Percentiles rank a stretch among this genome's conserved stretches.
phyloP scores from a whole-genome alignment of 2,113 vertebrate genomes.

The Engystomops pustulosus region DNA sequence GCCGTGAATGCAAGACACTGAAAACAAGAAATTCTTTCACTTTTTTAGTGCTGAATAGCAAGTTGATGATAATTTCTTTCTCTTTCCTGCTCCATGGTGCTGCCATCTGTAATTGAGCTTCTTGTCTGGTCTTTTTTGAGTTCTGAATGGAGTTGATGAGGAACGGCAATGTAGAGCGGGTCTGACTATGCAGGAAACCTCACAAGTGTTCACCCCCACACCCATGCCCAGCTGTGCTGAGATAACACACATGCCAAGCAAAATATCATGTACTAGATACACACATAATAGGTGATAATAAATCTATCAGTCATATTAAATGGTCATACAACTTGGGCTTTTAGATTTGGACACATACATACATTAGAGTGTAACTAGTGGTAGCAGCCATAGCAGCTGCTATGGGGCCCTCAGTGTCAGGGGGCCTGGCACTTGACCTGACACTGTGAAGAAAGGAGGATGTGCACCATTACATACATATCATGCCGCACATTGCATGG shows the following conservation, averaged over 20 bases:
- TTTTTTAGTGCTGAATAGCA: slow-evolving; percentile 76
- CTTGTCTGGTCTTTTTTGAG: slow-evolving; percentile 53
- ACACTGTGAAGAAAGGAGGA: no score
- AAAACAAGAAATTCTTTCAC: slow-evolving; percentile 69
- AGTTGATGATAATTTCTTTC: slow-evolving; percentile 79
- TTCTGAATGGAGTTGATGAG: slow-evolving; percentile 49
- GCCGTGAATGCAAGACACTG: slow-evolving; percentile 71
- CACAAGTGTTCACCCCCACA: not conserved
- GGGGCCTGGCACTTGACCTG: no score
- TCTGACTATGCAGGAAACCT: slow-evolving; percentile 37
- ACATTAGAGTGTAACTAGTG: not conserved
- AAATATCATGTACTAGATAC: not conserved
- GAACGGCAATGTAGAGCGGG: not conserved
- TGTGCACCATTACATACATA: no score
- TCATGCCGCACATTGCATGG: no score
- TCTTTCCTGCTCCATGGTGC: slow-evolving; percentile 48
- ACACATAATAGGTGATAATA: not conserved
- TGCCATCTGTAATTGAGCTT: slow-evolving; percentile 55
- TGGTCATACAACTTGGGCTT: no score
- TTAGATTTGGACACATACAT: not conserved
- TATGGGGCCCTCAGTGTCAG: no score
- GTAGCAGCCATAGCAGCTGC: no score
- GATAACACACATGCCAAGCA: slow-evolving; percentile 26
- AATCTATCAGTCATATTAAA: no score
- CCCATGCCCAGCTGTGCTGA: slow-evolving; percentile 35